These are phyloP conservation scores for Meriones unguiculatus DNA, from an alignment of 2,113 vertebrate genomes.

Conservation along the genomic window DNA sequence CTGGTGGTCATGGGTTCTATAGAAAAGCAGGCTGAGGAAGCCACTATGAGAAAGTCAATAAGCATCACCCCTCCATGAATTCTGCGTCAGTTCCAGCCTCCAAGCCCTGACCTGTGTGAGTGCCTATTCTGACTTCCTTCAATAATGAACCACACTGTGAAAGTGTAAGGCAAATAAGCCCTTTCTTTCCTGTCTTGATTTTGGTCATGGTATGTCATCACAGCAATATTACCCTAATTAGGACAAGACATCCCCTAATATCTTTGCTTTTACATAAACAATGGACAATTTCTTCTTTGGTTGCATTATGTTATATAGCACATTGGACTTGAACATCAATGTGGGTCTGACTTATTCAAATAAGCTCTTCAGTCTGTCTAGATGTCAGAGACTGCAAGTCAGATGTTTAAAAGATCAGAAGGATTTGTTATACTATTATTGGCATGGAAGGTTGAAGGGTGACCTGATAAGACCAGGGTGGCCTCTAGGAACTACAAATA, in stretches of 20 bases:
- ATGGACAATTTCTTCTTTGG: neutral
- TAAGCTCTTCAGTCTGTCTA: neutral
- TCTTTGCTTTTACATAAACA: neutral
- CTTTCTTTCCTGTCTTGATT: neutral
- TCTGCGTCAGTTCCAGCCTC: no score
- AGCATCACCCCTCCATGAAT: neutral
- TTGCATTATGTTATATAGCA: neutral
- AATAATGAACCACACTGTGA: neutral
- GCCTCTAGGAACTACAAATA: neutral
- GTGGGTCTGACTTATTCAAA: neutral
- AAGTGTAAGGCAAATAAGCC: neutral
- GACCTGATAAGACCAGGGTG: neutral
- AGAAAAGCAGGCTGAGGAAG: neutral
- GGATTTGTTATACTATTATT: neutral
- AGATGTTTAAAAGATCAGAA: neutral
- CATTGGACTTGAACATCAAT: neutral
- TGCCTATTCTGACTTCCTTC: neutral
- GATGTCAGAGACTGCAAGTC: neutral
- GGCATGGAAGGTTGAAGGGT: neutral
- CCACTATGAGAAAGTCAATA: neutral
- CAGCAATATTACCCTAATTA: neutral
- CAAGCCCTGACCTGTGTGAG: neutral
- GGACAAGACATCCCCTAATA: neutral
- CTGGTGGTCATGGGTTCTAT: neutral
- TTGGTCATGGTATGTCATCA: neutral